These are phyloP conservation scores for Leucophenga varia DNA, from an alignment of 1,140 invertebrate genomes.

Conservation along the genomic window DNA sequence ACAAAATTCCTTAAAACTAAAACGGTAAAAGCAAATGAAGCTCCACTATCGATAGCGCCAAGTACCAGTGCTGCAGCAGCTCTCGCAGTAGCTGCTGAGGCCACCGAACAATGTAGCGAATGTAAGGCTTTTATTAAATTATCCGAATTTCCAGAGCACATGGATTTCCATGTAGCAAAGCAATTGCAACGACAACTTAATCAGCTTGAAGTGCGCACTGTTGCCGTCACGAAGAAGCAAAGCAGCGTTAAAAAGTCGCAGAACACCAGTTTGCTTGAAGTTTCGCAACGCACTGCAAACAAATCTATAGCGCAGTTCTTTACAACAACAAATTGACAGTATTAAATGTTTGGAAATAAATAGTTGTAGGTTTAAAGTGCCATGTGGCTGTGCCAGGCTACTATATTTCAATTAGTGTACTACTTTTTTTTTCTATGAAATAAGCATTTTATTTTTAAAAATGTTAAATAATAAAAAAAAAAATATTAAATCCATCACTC, in stretches of 20 bases:
- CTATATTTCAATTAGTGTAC: too few relatives aligned
- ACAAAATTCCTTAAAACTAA: slow-evolving; percentile 32
- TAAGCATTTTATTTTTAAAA: too few relatives aligned
- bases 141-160: slow-evolving; percentile 65
- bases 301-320: slow-evolving; percentile 46
- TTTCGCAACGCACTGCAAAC: slow-evolving; percentile 8
- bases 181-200: slow-evolving; percentile 59
- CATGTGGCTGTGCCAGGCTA: too few relatives aligned
- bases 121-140: slow-evolving; percentile 64
- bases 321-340: slow-evolving; percentile 31
- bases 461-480: too few relatives aligned
- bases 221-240: slow-evolving; percentile 24
- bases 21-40: slow-evolving; percentile 6
- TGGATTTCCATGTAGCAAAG: slow-evolving; percentile 72
- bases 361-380: too few relatives aligned
- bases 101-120: slow-evolving; percentile 61
- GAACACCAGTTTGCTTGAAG: too few relatives aligned
- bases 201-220: slow-evolving; percentile 32
- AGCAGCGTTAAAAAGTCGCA: too few relatives aligned
- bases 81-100: slow-evolving; percentile 23
- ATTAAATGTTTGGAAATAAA: neutral
- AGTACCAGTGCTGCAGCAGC: slow-evolving; percentile 2
- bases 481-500: too few relatives aligned
- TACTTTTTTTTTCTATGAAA: too few relatives aligned
- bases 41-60: slow-evolving; percentile 9